Conservation (phyloP, 2,113 vertebrate genomes). For the Gavia stellata region DNA sequence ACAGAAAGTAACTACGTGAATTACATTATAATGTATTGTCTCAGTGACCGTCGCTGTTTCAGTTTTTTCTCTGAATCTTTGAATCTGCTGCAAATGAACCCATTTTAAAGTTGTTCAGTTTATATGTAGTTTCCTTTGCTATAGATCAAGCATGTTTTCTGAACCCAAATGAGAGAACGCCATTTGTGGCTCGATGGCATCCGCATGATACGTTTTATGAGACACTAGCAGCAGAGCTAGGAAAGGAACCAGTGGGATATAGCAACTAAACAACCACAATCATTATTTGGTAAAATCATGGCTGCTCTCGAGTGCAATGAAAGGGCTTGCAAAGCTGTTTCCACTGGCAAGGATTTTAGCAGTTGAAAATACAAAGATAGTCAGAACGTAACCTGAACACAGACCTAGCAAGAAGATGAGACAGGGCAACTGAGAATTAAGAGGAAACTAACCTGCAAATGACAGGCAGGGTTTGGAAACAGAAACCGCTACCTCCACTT, state of each 20-base stretch:
- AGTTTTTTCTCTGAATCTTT: not conserved
- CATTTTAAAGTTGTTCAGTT: not conserved
- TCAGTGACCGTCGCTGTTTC: not conserved
- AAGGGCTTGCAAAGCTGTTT: not conserved
- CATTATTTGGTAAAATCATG: not conserved
- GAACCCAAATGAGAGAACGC: not conserved
- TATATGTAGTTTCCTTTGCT: not conserved
- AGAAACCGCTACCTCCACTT: not conserved
- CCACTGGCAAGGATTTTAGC: not conserved
- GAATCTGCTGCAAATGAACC: not conserved
- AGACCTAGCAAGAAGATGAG: not conserved
- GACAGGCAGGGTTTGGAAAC: not conserved
- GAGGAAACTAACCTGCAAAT: not conserved
- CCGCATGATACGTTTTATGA: fast-evolving
- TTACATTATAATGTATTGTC: not conserved
- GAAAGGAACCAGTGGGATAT: not conserved
- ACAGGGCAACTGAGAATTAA: not conserved
- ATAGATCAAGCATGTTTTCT: not conserved
- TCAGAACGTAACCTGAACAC: not conserved
- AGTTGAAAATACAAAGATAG: not conserved
- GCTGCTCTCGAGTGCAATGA: not conserved
- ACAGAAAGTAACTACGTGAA: not conserved
- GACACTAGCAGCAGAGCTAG: not conserved
- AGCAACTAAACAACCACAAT: not conserved
- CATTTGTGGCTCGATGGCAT: fast-evolving